Conservation (phyloP, 2,797 vertebrate genomes). For the Chelon auratus region DNA sequence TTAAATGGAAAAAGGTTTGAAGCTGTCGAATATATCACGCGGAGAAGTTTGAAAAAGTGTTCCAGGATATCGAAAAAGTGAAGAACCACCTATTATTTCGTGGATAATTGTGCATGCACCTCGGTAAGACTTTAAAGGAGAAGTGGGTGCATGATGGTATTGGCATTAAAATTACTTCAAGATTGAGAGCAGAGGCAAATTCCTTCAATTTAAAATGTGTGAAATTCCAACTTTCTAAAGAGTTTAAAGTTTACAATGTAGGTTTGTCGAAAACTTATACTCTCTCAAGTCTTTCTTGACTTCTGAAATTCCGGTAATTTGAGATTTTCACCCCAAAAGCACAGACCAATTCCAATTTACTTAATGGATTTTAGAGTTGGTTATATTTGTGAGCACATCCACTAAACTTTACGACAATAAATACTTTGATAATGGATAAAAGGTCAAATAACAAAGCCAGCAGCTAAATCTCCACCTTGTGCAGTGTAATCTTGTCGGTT, state of each 20-base stretch:
- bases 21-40: neutral
- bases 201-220: neutral
- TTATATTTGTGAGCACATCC: no score
- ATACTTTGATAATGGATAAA: no score
- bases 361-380: no score
- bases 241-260: neutral
- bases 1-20: neutral
- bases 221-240: neutral
- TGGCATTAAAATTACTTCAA: neutral
- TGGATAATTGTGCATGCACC: neutral
- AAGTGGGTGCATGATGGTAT: neutral
- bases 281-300: neutral
- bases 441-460: no score
- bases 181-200: neutral
- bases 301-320: no score
- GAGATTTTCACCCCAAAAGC: no score
- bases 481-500: no score
- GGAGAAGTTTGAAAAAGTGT: neutral
- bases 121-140: neutral
- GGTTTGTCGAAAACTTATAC: neutral
- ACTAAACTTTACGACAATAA: no score
- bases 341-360: no score
- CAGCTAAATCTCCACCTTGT: no score
- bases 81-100: neutral
- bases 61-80: neutral